phyloP scores from a whole-genome alignment of 2,113 vertebrate species.

The Podarcis raffonei region DNA sequence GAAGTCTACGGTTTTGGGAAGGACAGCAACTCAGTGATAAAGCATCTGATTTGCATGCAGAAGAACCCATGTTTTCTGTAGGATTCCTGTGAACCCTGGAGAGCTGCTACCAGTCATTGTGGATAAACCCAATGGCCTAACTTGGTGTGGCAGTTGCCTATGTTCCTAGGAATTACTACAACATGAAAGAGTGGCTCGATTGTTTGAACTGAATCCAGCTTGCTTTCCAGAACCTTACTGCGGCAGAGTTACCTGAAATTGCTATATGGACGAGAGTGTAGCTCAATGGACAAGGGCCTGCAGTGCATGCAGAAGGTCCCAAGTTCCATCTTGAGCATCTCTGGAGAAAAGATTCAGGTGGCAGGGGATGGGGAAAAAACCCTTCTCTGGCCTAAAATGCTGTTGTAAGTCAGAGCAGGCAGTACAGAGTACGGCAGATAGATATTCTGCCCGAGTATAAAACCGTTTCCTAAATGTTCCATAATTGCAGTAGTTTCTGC shows the following conservation, averaged over 20 bases:
- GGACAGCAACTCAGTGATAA: too few relatives aligned
- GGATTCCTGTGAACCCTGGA: too few relatives aligned
- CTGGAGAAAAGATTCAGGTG: background rate
- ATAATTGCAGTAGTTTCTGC: background rate
- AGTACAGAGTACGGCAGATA: background rate
- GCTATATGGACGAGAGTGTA: background rate
- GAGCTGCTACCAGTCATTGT: too few relatives aligned
- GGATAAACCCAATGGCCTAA: too few relatives aligned
- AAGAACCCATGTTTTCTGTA: too few relatives aligned
- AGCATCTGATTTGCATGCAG: too few relatives aligned
- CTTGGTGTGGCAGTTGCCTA: too few relatives aligned
- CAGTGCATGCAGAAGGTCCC: background rate
- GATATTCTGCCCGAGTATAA: background rate
- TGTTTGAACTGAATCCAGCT: too few relatives aligned
- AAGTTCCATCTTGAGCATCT: background rate
- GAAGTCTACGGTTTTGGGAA: too few relatives aligned
- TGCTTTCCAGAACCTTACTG: background rate
- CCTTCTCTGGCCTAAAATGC: too few relatives aligned
- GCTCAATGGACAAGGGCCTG: background rate
- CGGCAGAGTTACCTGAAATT: background rate
- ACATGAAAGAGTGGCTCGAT: background rate
- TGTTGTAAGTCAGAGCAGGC: background rate
- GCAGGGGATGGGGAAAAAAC: background rate
- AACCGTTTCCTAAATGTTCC: background rate
- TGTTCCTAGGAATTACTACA: too few relatives aligned